A percentile compares a stretch with the other conserved stretches of the same genome.
Evolutionary conservation across 2,888 invertebrate species (phyloP).

Genomic region (Coenonympha glycerion): DNA sequence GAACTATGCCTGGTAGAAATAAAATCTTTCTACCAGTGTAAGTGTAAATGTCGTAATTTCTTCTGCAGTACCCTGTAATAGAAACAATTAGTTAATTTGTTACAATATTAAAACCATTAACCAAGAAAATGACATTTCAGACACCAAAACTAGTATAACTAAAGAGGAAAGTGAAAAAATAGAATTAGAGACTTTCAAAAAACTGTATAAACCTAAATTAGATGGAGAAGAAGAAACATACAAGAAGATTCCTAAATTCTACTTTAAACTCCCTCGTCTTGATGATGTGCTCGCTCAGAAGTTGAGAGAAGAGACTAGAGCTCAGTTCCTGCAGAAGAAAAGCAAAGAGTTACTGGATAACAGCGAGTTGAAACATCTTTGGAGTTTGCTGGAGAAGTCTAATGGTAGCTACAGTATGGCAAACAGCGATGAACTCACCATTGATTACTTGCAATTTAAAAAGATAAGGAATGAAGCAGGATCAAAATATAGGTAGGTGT

Average conservation of each 20-base stretch:
- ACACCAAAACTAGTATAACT: constrained; percentile 54
- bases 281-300: constrained; percentile 86
- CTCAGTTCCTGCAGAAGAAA: constrained; percentile 89
- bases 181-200: constrained; percentile 75
- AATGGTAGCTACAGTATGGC: constrained; percentile 82
- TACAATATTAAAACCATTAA: background rate
- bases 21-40: no score
- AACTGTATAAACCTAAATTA: constrained; percentile 70
- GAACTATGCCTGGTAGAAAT: no score
- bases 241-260: constrained; percentile 83
- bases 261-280: constrained; percentile 84
- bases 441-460: constrained; percentile 89
- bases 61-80: no score
- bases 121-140: constrained; percentile 38
- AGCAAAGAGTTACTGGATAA: constrained; percentile 90
- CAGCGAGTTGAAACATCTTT: constrained; percentile 89
- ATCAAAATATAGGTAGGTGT: constrained; percentile 84
- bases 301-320: constrained; percentile 90
- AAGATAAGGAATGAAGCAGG: constrained; percentile 85
- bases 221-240: constrained; percentile 69
- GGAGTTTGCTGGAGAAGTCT: constrained; percentile 88
- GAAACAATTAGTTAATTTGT: background rate
- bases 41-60: no score
- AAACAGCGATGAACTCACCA: constrained; percentile 84
- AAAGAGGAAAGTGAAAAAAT: constrained; percentile 64